Conservation (phyloP, 2,797 vertebrate genomes). For the Danio kyathit region DNA sequence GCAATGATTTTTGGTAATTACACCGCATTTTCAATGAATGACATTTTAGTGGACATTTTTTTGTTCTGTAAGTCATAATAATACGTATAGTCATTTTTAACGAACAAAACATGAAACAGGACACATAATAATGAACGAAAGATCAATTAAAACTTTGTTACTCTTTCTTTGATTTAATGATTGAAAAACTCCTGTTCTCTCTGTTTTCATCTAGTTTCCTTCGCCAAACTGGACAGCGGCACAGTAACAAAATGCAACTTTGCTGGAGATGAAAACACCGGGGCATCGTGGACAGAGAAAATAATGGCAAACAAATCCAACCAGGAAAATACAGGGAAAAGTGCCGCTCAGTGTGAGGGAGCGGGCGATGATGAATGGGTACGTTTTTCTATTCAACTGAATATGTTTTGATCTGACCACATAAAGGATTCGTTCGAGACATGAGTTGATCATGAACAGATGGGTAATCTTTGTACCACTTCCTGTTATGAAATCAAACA, state of each 20-base stretch:
- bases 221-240: conserved; percentile 85
- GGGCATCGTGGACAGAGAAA: conserved; percentile 90
- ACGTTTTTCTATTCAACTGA: conserved; percentile 45
- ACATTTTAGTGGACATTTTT: no score
- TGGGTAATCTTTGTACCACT: conserved; percentile 1
- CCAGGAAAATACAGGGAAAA: conserved; percentile 17
- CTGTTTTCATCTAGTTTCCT: conserved; percentile 75
- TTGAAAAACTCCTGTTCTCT: not conserved
- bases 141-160: no score
- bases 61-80: no score
- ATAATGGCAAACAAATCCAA: conserved; percentile 84
- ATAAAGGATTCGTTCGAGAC: not conserved
- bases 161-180: no score
- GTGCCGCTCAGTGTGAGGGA: conserved; percentile 76
- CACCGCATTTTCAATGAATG: no score
- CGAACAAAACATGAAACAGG: no score
- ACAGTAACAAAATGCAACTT: conserved; percentile 91
- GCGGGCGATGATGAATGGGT: conserved; percentile 91
- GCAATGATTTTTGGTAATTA: no score
- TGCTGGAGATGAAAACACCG: conserved; percentile 83
- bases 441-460: conserved; percentile 11
- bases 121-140: no score
- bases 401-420: not conserved
- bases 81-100: no score
- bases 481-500: not conserved